Conservation (phyloP, 2,888 invertebrate species). For the Mythimna albipuncta region DNA sequence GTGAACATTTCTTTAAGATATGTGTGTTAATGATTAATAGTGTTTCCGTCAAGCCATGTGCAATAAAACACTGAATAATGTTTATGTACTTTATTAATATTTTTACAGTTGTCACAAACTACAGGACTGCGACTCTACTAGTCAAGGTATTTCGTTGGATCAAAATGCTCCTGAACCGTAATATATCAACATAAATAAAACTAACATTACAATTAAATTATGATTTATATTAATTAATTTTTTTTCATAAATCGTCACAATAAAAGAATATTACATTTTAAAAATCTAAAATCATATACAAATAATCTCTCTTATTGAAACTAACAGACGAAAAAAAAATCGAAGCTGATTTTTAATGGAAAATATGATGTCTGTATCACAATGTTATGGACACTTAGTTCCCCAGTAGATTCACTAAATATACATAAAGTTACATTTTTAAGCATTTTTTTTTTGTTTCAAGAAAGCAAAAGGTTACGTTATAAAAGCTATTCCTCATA, state of each 20-base stretch:
- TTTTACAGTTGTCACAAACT: constrained; percentile 88
- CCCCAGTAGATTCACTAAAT: constrained; percentile 88
- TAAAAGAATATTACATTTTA: constrained; percentile 84
- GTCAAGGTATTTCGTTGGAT: constrained; percentile 85
- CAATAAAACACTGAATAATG: constrained; percentile 70
- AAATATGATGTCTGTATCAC: constrained; percentile 89
- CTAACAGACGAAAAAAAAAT: constrained; percentile 85
- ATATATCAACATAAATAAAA: constrained; percentile 86
- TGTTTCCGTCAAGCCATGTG: constrained; percentile 3
- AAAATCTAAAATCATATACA: constrained; percentile 89
- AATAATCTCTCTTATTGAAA: constrained; percentile 88
- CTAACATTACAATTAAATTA: constrained; percentile 83
- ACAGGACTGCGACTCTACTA: constrained; percentile 88
- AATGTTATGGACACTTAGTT: constrained; percentile 88
- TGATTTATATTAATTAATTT: constrained; percentile 77
- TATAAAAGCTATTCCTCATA: constrained; percentile 66
- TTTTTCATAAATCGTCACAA: constrained; percentile 83
- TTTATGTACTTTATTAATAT: constrained; percentile 88
- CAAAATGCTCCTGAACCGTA: constrained; percentile 86
- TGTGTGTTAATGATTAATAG: not conserved
- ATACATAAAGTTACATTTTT: constrained; percentile 88
- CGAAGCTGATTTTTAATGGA: constrained; percentile 86
- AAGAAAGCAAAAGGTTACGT: constrained; percentile 87
- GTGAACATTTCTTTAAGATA: not conserved
- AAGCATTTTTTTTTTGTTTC: constrained; percentile 83